These are phyloP conservation scores for Cephalopterus ornatus DNA, from an alignment of 2,113 vertebrate species.

Conservation along the genomic window DNA sequence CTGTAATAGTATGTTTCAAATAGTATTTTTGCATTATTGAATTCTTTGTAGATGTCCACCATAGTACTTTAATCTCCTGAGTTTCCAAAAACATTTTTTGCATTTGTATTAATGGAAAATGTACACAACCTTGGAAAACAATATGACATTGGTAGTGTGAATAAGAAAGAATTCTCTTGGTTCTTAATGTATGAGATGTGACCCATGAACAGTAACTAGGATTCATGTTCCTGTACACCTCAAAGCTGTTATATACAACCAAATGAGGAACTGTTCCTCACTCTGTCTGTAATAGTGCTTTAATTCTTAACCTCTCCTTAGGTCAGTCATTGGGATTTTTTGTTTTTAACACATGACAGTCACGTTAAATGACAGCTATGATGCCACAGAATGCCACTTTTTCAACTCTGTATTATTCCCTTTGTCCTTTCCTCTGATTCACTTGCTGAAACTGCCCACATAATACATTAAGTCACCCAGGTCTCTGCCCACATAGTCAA, in stretches of 20 bases:
- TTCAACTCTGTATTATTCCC: neutral
- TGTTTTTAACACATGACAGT: neutral
- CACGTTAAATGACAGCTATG: neutral
- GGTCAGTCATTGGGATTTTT: neutral
- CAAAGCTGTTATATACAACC: neutral
- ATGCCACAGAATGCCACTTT: neutral
- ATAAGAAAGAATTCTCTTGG: neutral
- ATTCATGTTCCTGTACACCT: neutral
- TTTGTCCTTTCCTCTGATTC: neutral
- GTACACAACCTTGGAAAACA: neutral
- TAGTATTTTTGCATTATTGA: neutral
- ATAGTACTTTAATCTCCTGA: neutral
- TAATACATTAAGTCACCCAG: neutral
- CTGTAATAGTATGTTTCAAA: neutral
- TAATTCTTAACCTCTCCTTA: neutral
- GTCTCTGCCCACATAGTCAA: neutral
- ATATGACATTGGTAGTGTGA: neutral
- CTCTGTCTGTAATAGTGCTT: neutral
- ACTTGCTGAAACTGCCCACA: neutral
- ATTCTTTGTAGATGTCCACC: neutral
- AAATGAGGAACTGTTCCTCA: neutral
- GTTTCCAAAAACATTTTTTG: neutral
- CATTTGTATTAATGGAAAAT: neutral
- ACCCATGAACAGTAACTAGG: neutral
- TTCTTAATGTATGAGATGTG: rapidly evolving